phyloP scores from a whole-genome alignment of 1,140 invertebrate genomes.

The Babylonia areolata region DNA sequence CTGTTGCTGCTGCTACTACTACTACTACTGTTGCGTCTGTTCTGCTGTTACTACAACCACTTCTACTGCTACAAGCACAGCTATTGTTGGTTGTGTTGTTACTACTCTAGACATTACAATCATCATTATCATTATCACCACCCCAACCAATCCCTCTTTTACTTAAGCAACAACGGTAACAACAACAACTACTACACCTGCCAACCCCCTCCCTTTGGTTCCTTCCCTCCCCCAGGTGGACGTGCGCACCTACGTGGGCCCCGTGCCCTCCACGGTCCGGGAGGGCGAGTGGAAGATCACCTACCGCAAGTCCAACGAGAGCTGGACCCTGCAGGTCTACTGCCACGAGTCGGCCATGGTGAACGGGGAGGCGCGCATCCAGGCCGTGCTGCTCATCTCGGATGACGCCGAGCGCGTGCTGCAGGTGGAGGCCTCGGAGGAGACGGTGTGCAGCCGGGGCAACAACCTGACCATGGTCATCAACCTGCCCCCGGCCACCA shows the following conservation, averaged over 20 bases:
- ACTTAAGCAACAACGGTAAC: too few species aligned
- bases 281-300: constrained; percentile 76
- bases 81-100: too few species aligned
- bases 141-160: too few species aligned
- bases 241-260: constrained; percentile 71
- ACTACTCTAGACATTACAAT: too few species aligned
- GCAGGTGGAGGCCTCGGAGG: constrained; percentile 69
- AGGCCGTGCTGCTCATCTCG: constrained; percentile 68
- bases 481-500: constrained; percentile 58
- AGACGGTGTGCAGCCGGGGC: constrained; percentile 60
- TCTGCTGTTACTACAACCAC: too few species aligned
- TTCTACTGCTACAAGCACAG: too few species aligned
- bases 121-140: too few species aligned
- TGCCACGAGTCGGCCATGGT: constrained; percentile 72
- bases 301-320: constrained; percentile 71
- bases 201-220: too few species aligned
- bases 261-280: constrained; percentile 65
- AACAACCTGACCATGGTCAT: constrained; percentile 65
- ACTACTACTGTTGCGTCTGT: too few species aligned
- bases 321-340: constrained; percentile 68
- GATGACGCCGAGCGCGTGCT: constrained; percentile 71
- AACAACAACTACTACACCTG: too few species aligned
- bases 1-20: too few species aligned
- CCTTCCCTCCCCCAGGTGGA: constrained; percentile 54
- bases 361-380: constrained; percentile 68